Evolutionary conservation across 2,797 vertebrate species (phyloP).

Genomic region (Chromis chromis): DNA sequence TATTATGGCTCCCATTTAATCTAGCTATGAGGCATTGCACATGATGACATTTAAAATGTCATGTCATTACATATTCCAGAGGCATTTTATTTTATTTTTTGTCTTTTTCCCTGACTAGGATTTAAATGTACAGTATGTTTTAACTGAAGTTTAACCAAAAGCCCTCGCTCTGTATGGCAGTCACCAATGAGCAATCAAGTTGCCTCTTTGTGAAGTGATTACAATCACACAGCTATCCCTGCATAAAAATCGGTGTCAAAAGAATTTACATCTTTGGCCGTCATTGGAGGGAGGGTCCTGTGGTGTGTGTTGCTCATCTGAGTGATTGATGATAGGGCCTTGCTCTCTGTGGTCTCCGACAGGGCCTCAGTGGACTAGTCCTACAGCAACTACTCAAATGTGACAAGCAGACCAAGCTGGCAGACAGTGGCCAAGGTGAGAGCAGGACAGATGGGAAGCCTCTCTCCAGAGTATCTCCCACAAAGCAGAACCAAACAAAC

Average conservation of each 20-base stretch:
- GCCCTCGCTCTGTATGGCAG: conserved; percentile 8
- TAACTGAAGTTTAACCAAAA: conserved; percentile 3
- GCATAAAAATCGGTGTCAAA: conserved; percentile 48
- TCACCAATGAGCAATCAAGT: conserved; percentile 27
- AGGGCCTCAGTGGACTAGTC: conserved; percentile 74
- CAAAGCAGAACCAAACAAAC: conserved; percentile 68
- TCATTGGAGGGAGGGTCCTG: conserved; percentile 59
- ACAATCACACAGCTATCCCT: conserved; percentile 26
- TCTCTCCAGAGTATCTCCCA: conserved; percentile 63
- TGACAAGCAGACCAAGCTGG: conserved; percentile 75
- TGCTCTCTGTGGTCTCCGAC: conserved; percentile 77
- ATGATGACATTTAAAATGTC: conserved; percentile 28
- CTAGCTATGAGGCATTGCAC: conserved; percentile 14
- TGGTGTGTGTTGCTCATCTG: conserved; percentile 71
- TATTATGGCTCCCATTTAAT: conserved; percentile 29
- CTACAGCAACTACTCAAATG: conserved; percentile 76
- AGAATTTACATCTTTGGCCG: conserved; percentile 57
- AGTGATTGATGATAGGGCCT: conserved; percentile 78
- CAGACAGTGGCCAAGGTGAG: conserved; percentile 79
- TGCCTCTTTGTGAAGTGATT: conserved; percentile 38
- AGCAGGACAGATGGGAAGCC: conserved; percentile 76
- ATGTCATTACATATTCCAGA: conserved; percentile 14
- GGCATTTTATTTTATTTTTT: conserved; percentile 14
- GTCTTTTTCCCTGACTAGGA: conserved; percentile 16
- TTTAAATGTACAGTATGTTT: conserved; percentile 10